phyloP scores from a whole-genome alignment of 37 sponge, comb jelly and placozoan species.

The Crambe crambe region DNA sequence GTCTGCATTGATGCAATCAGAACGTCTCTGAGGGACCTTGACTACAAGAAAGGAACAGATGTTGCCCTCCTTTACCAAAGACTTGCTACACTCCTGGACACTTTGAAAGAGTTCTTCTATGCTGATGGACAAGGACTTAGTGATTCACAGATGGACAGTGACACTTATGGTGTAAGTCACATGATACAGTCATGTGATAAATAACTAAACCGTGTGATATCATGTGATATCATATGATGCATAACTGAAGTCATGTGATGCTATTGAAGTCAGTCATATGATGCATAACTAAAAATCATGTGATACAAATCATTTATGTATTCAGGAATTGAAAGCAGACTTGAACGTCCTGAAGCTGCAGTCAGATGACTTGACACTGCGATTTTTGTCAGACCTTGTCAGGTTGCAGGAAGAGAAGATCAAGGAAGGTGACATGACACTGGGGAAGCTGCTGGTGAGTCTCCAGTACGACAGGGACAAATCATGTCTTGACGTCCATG shows the following conservation, averaged over 20 bases:
- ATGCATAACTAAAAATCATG: no score
- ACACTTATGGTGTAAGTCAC: constrained; percentile 36
- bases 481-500: constrained; percentile 9
- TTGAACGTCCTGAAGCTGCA: constrained; percentile 18
- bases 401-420: neutral
- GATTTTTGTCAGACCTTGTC: constrained; percentile 40
- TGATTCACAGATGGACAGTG: constrained; percentile 11
- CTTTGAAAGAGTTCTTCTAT: constrained; percentile 45
- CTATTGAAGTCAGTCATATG: no score
- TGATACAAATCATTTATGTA: no score
- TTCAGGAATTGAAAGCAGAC: constrained; percentile 7
- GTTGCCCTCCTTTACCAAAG: neutral
- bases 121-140: constrained; percentile 57
- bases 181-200: neutral
- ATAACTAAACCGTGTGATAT: neutral
- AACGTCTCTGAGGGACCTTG: neutral
- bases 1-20: neutral
- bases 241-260: no score
- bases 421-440: neutral
- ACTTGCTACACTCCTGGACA: constrained; percentile 1
- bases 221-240: neutral
- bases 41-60: constrained; percentile 9
- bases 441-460: constrained; percentile 31
- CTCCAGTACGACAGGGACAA: constrained; percentile 27
- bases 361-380: constrained; percentile 23